Evolutionary conservation across 2,113 vertebrate genomes (phyloP), one percentile per base, ranked within the genome.

Genomic region (Colistium nudipinnis): DNA sequence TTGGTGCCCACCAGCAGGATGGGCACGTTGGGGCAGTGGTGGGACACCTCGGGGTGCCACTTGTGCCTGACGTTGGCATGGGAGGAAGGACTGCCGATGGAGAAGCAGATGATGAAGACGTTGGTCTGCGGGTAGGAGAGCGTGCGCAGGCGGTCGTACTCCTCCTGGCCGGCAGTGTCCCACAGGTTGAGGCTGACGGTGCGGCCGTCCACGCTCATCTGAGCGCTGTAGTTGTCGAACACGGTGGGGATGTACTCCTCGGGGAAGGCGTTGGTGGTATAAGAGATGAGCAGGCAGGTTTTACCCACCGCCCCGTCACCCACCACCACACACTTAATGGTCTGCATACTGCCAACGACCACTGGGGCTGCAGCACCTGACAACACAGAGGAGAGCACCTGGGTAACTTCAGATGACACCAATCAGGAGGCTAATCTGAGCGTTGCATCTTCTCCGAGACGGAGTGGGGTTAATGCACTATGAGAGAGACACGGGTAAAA

Each of bases 161-260:
- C 95, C 86, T 99, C 96, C 78, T 99, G 97, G 20, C 95, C 96
- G 0, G 95, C 96, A 1, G 96, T 97, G 93, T 98, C 97, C 97
- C 97, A 98, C 68, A 97, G 84, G 54, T 97, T 97, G 68, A 97
- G 94, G 91, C 95, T 97, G 73, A 98, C 92, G 0, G 94, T 95
- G 76, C 96, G 93, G 38, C 96, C 94, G n/a, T 98, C 96, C 22
- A 98, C 96, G 1, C 94, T 96, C 93, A 96, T 97, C 81, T 99
- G 96, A 33, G 96, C 92, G 0, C 96, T 97, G 88, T 96, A 98
- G 89, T 98, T 98, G 91, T 98, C 97, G 52, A 98, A 99, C 61
- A 98, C 95, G 0, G 97, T 98, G 27, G 96, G 95, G 74, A 98
- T 96, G 77, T 98, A 98, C 82, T 98, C 96, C 56, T 96, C 96